These are phyloP conservation scores for Panagrolaimus sp. DNA, from an alignment of 1,140 invertebrate species.

Conservation along the genomic window DNA sequence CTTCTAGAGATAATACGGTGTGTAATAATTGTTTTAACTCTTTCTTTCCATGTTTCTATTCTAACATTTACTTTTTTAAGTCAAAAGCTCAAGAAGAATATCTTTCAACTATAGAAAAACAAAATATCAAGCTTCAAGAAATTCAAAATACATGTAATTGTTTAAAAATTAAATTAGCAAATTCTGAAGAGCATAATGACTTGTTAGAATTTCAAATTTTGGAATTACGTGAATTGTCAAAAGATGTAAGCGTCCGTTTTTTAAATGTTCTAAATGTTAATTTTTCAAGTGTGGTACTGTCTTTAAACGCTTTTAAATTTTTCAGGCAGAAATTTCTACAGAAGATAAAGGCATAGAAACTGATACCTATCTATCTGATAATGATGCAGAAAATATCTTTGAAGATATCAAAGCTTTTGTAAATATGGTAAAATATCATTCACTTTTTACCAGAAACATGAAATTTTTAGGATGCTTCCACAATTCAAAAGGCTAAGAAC, in stretches of 20 bases:
- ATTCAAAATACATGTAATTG: background rate
- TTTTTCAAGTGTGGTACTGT: slow-evolving; percentile 17
- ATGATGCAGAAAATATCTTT: background rate
- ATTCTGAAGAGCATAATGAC: slow-evolving; percentile 43
- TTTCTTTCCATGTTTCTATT: background rate
- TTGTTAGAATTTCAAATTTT: slow-evolving; percentile 53
- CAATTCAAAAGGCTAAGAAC: background rate
- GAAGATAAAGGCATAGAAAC: slow-evolving; percentile 15
- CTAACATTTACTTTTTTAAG: background rate
- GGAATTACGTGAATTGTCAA: slow-evolving; percentile 22
- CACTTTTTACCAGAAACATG: background rate
- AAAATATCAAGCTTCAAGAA: slow-evolving; percentile 2
- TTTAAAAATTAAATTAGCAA: slow-evolving; percentile 26
- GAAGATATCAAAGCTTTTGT: slow-evolving; percentile 7
- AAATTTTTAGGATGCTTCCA: background rate
- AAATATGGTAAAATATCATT: slow-evolving; percentile 3
- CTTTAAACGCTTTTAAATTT: slow-evolving; percentile 16
- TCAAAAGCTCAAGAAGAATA: background rate
- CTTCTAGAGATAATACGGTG: background rate
- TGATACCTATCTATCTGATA: slow-evolving; percentile 19
- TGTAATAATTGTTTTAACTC: background rate
- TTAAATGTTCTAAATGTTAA: background rate
- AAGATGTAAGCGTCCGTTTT: slow-evolving; percentile 10
- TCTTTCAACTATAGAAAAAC: background rate
- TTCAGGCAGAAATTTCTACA: background rate